Evolutionary conservation across 2,797 vertebrate species (phyloP).

Genomic region (Siniperca obscura): DNA sequence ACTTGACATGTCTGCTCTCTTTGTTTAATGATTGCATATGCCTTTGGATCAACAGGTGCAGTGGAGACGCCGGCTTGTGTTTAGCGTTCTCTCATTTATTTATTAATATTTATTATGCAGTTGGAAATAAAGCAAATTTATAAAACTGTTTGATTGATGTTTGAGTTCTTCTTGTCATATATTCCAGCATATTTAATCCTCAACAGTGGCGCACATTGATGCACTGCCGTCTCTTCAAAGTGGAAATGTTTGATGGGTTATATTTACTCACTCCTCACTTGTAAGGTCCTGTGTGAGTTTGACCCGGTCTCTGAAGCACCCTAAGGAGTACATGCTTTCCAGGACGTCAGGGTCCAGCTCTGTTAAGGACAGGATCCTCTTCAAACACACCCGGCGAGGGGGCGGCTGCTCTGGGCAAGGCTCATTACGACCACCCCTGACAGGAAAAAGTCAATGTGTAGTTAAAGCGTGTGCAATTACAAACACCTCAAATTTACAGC

Average conservation of each 20-base stretch:
- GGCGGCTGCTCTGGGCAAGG: constrained; percentile 91
- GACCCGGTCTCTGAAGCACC: constrained; percentile 92
- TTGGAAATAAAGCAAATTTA: neutral
- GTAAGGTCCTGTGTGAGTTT: constrained; percentile 92
- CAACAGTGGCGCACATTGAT: neutral
- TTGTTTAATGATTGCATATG: neutral
- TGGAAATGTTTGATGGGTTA: constrained; percentile 35
- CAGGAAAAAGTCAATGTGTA: neutral
- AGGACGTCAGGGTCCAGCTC: constrained; percentile 94
- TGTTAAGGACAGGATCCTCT: constrained; percentile 88
- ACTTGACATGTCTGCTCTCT: neutral
- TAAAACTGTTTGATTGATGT: neutral
- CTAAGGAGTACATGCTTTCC: constrained; percentile 94
- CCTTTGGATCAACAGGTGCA: neutral
- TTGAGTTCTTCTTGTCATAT: too few relatives aligned
- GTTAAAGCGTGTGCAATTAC: neutral
- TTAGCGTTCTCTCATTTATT: neutral
- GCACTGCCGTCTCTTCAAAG: neutral
- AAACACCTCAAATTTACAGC: neutral
- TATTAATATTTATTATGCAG: neutral
- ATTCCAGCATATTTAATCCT: neutral
- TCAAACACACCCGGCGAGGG: constrained; percentile 89
- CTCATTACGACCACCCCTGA: constrained; percentile 91
- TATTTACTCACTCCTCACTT: constrained; percentile 90
- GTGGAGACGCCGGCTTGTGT: neutral